phyloP scores from a whole-genome alignment of 1,140 invertebrate species.

The Caenorhabditis tropicalis region DNA sequence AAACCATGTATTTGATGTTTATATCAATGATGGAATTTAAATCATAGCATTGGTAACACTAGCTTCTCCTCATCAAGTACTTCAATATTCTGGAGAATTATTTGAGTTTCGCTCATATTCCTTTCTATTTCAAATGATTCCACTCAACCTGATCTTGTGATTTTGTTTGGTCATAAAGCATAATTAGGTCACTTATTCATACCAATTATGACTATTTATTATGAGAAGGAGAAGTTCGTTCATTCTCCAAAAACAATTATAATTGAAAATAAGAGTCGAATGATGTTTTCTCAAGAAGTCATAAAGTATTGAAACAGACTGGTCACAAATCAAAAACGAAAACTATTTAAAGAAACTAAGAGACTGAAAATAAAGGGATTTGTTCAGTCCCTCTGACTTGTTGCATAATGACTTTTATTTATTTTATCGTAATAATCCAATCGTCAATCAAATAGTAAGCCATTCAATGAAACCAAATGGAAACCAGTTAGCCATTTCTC shows the following conservation, averaged over 20 bases:
- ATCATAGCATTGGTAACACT: too few relatives aligned
- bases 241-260: not conserved
- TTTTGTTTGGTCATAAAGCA: not conserved
- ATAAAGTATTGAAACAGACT: not conserved
- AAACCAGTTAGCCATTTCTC: not conserved
- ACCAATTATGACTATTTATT: not conserved
- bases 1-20: too few relatives aligned
- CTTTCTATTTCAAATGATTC: too few relatives aligned
- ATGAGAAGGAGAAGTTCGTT: not conserved
- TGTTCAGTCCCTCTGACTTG: not conserved
- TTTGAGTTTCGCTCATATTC: too few relatives aligned
- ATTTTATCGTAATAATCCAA: not conserved
- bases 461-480: not conserved
- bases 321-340: not conserved
- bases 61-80: too few relatives aligned
- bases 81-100: too few relatives aligned
- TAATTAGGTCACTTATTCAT: constrained; percentile 2
- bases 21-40: too few relatives aligned
- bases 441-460: not conserved
- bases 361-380: not conserved
- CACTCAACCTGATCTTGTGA: not conserved
- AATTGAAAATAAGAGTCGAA: not conserved
- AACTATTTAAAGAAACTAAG: not conserved
- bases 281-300: constrained; percentile 15
- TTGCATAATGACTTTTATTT: not conserved